Evolutionary conservation across 2,888 invertebrate species (phyloP), one percentile per base, ranked within the genome.

Genomic region (Iselma pallidipennis): DNA sequence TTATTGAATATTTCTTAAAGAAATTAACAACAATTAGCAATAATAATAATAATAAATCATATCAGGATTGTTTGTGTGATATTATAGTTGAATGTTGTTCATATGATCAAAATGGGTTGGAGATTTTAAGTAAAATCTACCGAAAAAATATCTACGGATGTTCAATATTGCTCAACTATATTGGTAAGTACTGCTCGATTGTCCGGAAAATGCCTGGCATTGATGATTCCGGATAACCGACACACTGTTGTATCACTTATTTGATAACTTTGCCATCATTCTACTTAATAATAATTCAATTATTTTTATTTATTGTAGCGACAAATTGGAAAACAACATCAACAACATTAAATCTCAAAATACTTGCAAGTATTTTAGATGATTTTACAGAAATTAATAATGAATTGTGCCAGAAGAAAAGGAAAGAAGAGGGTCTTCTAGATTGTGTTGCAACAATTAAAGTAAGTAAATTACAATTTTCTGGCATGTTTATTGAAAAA

Each of bases 71-170:
- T 75, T 81, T 91, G 61, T 82, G 87, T 50, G 84, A 86, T 53
- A 84, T 86, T 66, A 78, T 91, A 49, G 80, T 87, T 5, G 84
- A 85, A 63, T 89, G 90, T 74, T 81, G 92, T 42, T 78, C 78
- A 23, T 81, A 82, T 54, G 91, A 92, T 68, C 84, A 85, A 64
- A 86, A 86, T 0, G 88, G 88, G 71, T 88, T 89, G 70, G 84
- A 84, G 50, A 84, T 85, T 0, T 92, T 91, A 92, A 84, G 85
- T 71, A 88, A 89, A 70, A 78, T 88, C 53, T 90, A 91, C 80
- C 81, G 85, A 28, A 89, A 88, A 74, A 85, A 90, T 73, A 83
- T 88, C 21, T 83, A 85, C 61, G 87, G 89, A 72, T 89, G 91
- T 19, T 88, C 88, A 37, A 82, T 88, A 21, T 79, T 92, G 51